Evolutionary conservation across 2,888 invertebrate species (phyloP).

Genomic region (Neoitamus cyanurus): DNA sequence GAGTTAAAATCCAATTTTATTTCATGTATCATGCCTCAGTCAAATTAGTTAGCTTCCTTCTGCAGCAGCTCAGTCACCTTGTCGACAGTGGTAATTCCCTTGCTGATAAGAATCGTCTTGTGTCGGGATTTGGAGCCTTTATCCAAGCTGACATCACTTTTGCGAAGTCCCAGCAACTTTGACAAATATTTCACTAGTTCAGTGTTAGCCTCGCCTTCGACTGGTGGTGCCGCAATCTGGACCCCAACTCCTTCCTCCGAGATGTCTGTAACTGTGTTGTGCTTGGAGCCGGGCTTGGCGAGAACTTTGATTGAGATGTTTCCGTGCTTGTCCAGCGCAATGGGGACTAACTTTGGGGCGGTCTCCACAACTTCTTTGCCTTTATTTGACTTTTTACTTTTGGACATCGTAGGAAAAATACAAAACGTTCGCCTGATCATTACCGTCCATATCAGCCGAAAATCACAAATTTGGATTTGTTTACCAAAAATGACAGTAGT

Average conservation of each 20-base stretch:
- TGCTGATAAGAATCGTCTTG: conserved; percentile 69
- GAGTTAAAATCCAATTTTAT: background rate
- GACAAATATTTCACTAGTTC: conserved; percentile 80
- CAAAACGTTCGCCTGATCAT: background rate
- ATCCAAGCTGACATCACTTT: conserved; percentile 77
- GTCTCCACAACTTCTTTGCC: background rate
- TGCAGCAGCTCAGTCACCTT: conserved; percentile 65
- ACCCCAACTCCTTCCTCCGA: conserved; percentile 75
- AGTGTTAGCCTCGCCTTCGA: conserved; percentile 83
- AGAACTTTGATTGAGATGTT: conserved; percentile 73
- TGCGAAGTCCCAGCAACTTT: conserved; percentile 74
- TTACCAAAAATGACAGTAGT: background rate
- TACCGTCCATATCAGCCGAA: background rate
- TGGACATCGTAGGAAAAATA: background rate
- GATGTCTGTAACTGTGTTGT: conserved; percentile 75
- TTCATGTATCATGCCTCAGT: no score
- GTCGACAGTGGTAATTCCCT: conserved; percentile 66
- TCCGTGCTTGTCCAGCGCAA: conserved; percentile 70
- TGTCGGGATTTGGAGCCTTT: conserved; percentile 72
- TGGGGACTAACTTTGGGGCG: conserved; percentile 55
- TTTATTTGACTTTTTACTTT: background rate
- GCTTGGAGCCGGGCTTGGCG: conserved; percentile 82
- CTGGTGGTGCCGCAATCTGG: conserved; percentile 83
- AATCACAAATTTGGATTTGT: background rate
- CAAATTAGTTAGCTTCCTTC: conserved; percentile 55